Conservation (phyloP, 2,113 vertebrate genomes). For the Erythrocercus mccallii region DNA sequence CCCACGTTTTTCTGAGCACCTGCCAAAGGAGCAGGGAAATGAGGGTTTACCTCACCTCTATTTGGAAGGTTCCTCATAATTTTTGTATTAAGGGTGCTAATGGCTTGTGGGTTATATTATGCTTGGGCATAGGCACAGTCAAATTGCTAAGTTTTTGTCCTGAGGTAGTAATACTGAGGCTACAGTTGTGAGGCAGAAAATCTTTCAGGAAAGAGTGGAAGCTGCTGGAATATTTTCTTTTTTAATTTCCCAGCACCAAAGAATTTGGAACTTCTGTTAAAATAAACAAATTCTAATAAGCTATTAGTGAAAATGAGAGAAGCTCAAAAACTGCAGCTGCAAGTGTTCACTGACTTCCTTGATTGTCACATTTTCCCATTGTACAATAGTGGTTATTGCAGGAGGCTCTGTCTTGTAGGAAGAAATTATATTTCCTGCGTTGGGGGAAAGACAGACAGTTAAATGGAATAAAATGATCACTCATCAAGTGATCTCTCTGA, state of each 20-base stretch:
- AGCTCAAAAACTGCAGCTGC: neutral
- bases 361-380: slow-evolving; percentile 1
- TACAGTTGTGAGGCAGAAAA: neutral
- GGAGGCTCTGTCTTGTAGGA: neutral
- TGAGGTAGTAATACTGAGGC: neutral
- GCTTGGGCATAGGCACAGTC: neutral
- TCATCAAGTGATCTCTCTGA: neutral
- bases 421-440: neutral
- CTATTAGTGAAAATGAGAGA: neutral
- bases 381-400: neutral
- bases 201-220: neutral
- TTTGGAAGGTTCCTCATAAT: neutral
- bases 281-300: neutral
- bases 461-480: neutral
- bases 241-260: neutral
- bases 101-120: neutral
- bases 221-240: neutral
- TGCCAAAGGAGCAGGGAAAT: neutral
- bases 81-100: neutral
- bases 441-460: neutral
- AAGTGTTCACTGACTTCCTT: neutral
- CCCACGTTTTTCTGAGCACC: neutral
- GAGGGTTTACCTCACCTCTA: neutral
- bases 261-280: neutral
- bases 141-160: neutral